These are phyloP conservation scores for Apodemia hepburni DNA, from an alignment of 2,888 invertebrate species.

Conservation along the genomic window DNA sequence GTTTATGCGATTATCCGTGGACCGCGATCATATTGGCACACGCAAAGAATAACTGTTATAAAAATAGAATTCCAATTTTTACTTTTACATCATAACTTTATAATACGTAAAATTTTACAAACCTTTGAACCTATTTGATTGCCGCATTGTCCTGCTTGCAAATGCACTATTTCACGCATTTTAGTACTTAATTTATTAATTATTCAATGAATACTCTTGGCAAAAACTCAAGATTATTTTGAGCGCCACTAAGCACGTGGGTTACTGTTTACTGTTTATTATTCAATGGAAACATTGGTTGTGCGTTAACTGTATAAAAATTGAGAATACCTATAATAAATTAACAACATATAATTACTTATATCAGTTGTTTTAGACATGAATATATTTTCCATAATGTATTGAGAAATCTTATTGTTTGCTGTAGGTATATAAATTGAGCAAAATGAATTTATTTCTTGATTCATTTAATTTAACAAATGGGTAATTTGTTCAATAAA, in stretches of 20 bases:
- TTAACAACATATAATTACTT: neutral
- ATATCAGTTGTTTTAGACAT: too few species aligned
- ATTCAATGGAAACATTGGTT: conserved; percentile 8
- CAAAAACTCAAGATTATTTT: conserved; percentile 37
- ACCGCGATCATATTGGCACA: conserved; percentile 28
- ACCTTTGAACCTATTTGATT: conserved; percentile 97
- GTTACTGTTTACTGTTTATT: conserved; percentile 20
- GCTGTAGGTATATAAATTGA: neutral
- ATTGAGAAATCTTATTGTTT: too few species aligned
- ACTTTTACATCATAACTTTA: conserved; percentile 30
- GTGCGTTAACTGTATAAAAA: neutral
- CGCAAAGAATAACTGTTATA: conserved; percentile 32
- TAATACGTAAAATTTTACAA: conserved; percentile 27
- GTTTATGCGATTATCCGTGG: conserved; percentile 19
- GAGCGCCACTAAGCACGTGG: conserved; percentile 38
- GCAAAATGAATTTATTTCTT: neutral
- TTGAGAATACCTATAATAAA: neutral
- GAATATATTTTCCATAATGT: too few species aligned
- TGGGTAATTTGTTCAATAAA: too few species aligned
- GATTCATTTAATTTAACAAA: neutral
- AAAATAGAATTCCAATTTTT: conserved; percentile 37
- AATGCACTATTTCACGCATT: conserved; percentile 96
- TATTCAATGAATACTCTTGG: conserved; percentile 39
- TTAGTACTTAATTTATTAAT: conserved; percentile 37
- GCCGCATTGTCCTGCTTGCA: conserved; percentile 95